Evolutionary conservation across 2,888 invertebrate genomes (phyloP).

Genomic region (Venusia cambrica): DNA sequence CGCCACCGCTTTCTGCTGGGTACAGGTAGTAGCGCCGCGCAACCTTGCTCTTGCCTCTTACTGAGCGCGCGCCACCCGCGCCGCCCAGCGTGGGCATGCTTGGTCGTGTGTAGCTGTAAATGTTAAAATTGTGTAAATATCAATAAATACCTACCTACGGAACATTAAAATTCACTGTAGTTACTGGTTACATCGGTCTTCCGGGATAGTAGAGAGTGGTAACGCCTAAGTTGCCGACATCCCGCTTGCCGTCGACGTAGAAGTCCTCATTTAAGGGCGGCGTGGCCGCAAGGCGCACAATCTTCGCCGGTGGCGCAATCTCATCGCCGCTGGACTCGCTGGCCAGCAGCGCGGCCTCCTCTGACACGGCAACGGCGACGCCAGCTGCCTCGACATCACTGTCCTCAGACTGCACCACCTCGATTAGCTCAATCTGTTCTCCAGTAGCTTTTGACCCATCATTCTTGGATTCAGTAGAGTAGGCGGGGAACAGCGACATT

Average conservation of each 20-base stretch:
- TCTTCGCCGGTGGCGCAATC: conserved; percentile 6
- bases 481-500: conserved; percentile 56
- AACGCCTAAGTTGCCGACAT: conserved; percentile 80
- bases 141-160: too few relatives aligned
- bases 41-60: conserved; percentile 12
- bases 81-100: conserved; percentile 18
- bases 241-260: conserved; percentile 81
- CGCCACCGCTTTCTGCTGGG: conserved; percentile 15
- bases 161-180: too few relatives aligned
- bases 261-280: conserved; percentile 56
- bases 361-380: too few relatives aligned
- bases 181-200: conserved; percentile 81
- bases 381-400: too few relatives aligned
- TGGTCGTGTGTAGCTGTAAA: conserved; percentile 6
- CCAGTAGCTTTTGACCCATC: conserved; percentile 6
- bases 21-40: conserved; percentile 27
- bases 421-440: conserved; percentile 30
- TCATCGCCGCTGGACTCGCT: conserved; percentile 46
- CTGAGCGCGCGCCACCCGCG: conserved; percentile 9
- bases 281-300: conserved; percentile 9
- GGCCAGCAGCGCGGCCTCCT: conserved; percentile 49
- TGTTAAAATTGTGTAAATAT: too few relatives aligned
- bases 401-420: too few relatives aligned
- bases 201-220: conserved; percentile 83
- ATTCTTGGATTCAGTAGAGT: conserved; percentile 31